A percentile compares a stretch with the other conserved stretches of the same genome.
phyloP scores from a whole-genome alignment of 1,140 invertebrate species.

The Drosophila mojavensis region DNA sequence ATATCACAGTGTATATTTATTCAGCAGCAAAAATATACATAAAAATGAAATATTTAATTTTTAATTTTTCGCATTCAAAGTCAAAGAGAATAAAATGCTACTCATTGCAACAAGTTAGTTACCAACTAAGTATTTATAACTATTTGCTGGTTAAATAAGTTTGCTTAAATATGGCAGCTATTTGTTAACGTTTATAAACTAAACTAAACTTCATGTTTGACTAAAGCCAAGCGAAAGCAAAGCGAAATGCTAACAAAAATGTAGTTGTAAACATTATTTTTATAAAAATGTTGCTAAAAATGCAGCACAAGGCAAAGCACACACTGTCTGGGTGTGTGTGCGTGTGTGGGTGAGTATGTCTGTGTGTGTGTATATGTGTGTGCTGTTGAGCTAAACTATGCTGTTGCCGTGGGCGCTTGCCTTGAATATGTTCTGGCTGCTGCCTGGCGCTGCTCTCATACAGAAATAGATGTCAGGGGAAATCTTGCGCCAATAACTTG shows the following conservation, averaged over 20 bases:
- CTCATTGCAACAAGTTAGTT: constrained; percentile 27
- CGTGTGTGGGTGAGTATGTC: too few species aligned
- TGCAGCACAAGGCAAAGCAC: constrained; percentile 72
- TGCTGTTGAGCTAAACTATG: constrained; percentile 58
- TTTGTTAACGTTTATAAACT: constrained; percentile 73
- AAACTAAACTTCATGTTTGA: constrained; percentile 69
- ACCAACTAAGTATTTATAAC: constrained; percentile 55
- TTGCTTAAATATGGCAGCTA: constrained; percentile 72
- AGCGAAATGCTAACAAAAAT: constrained; percentile 49
- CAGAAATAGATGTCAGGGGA: constrained; percentile 57
- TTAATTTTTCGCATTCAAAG: neutral
- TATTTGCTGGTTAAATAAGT: constrained; percentile 76
- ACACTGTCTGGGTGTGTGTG: neutral
- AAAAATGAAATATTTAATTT: too few species aligned
- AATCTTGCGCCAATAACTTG: constrained; percentile 78
- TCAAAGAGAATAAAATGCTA: constrained; percentile 18
- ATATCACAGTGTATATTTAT: too few species aligned
- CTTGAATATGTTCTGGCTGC: constrained; percentile 47
- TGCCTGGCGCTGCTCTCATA: neutral
- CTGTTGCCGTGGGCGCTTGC: constrained; percentile 53
- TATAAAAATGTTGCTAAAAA: constrained; percentile 75
- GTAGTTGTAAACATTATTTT: constrained; percentile 69
- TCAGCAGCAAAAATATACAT: too few species aligned
- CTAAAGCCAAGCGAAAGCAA: constrained; percentile 53
- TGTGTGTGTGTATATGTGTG: constrained; percentile 16